Base-by-base conservation (phyloP, 53 echinoderm and acorn worm genomes). In the Patiria pectinifera region DNA sequence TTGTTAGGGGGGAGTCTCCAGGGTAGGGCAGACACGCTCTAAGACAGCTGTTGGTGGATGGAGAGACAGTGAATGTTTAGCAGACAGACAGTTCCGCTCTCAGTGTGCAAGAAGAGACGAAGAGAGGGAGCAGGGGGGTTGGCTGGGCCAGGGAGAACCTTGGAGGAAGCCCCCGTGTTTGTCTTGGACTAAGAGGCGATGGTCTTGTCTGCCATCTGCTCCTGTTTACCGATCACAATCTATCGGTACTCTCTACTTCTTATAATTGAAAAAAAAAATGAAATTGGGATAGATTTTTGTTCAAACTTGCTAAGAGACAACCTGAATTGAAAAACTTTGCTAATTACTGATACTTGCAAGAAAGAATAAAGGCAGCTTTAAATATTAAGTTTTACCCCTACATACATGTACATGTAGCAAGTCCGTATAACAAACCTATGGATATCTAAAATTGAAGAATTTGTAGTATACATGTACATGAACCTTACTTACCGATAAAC, bases 21-120 rank as follows among this genome's bases (percentile, higher is more conserved):
- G 80, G 90, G 90, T 81, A 46, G 81, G 90, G 18, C 81, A 2
- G 81, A 69, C 90, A 90, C 90, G 90, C 90, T 90, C 81, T 90
- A 80, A 90, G 90, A 90, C 90, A 90, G 90, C 90, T 90, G 90
- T 90, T 90, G 90, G 80, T 90, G 80, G 80, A 90, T 2, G 44
- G 35, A 89, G 61, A 60, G 11, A 13, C 90, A 14, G 26, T 48
- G 90, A 46, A 45, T 90, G 90, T 81, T 69, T 90, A 62, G 80
- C 90, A n/a, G 6, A 53, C 63, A 90, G 90, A 69, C 90, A 90
- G 66, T 48, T 80, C 61, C 19, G 43, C 69, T 69, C 90, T 43
- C 46, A 9, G 43, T 25, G 47, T 45, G 11, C 46, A 22, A 79
- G 90, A 45, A 89, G 53, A 87, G 53, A 60, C 59, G 83, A 84